phyloP scores from a whole-genome alignment of 2,888 invertebrate genomes.

The Cylloceria caligata region DNA sequence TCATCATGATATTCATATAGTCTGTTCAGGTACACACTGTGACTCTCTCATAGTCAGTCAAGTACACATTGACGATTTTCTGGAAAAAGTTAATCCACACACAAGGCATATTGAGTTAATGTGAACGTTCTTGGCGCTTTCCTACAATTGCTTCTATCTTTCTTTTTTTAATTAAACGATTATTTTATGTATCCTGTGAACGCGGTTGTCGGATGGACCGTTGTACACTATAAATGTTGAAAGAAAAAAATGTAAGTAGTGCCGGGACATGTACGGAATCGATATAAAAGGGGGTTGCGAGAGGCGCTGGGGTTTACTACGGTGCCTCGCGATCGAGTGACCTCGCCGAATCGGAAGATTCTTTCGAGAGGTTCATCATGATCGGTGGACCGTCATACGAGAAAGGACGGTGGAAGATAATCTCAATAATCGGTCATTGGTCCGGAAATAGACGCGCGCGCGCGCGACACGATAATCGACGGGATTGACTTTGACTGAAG shows the following conservation, averaged over 20 bases:
- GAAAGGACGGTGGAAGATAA: conserved; percentile 34
- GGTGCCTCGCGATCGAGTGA: conserved; percentile 41
- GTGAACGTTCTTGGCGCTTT: conserved; percentile 38
- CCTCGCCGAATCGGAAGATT: conserved; percentile 62
- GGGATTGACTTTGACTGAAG: conserved; percentile 40
- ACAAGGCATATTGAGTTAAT: conserved; percentile 79
- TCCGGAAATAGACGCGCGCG: conserved; percentile 44
- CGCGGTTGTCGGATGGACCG: conserved; percentile 17
- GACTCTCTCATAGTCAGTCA: conserved; percentile 79
- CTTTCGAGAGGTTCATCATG: conserved; percentile 48
- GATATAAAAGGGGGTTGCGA: conserved; percentile 20
- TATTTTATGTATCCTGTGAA: conserved; percentile 11
- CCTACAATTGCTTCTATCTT: conserved; percentile 31
- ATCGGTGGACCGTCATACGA: conserved; percentile 42
- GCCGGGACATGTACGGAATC: conserved; percentile 36
- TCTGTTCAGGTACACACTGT: conserved; percentile 80
- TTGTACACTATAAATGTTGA: background rate
- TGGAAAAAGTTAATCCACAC: conserved; percentile 84
- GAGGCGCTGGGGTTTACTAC: conserved; percentile 11
- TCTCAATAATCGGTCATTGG: conserved; percentile 63
- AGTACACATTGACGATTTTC: conserved; percentile 81
- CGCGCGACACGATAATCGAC: conserved; percentile 43
- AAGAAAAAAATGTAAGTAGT: conserved; percentile 18
- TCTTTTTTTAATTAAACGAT: conserved; percentile 28
- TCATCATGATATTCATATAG: conserved; percentile 84